Conservation (phyloP, 1,140 invertebrate species). For the Drosophila subobscura region DNA sequence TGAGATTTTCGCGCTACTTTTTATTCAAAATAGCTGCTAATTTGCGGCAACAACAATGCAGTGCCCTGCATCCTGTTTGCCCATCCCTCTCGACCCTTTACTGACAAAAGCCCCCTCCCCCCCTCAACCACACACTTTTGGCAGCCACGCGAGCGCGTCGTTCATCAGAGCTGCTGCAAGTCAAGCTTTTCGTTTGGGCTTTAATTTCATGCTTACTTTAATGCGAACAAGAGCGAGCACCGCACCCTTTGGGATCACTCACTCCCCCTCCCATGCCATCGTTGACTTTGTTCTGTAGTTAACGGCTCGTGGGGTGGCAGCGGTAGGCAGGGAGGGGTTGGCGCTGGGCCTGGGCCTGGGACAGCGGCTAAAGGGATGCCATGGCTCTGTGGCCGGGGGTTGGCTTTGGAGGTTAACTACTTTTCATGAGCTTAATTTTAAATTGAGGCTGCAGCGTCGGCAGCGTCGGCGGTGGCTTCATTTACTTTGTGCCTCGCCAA, state of each 20-base stretch:
- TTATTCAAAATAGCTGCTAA: constrained; percentile 74
- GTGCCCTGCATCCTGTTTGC: constrained; percentile 14
- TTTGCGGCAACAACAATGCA: constrained; percentile 79
- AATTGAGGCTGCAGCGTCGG: constrained; percentile 68
- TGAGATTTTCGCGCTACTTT: constrained; percentile 71
- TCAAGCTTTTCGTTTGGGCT: constrained; percentile 69
- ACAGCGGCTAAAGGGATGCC: constrained; percentile 3
- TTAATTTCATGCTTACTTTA: constrained; percentile 83
- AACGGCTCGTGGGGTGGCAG: constrained; percentile 57
- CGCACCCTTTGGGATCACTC: constrained; percentile 3
- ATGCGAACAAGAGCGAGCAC: constrained; percentile 63
- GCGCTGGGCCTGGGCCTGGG: not conserved
- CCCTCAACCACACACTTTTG: constrained; percentile 30
- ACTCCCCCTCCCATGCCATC: not conserved
- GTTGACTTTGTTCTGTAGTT: constrained; percentile 79
- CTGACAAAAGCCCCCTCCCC: not conserved
- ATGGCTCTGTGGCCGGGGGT: constrained; percentile 36
- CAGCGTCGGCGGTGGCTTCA: constrained; percentile 52
- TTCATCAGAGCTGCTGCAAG: constrained; percentile 50
- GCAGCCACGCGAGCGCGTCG: constrained; percentile 15
- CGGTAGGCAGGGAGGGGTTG: constrained; percentile 5
- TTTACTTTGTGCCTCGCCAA: constrained; percentile 75
- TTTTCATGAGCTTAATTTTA: constrained; percentile 82
- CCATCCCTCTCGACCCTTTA: not conserved
- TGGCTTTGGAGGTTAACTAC: constrained; percentile 76